Base-by-base conservation (phyloP, 2,888 invertebrate genomes). In the Noctua pronuba region DNA sequence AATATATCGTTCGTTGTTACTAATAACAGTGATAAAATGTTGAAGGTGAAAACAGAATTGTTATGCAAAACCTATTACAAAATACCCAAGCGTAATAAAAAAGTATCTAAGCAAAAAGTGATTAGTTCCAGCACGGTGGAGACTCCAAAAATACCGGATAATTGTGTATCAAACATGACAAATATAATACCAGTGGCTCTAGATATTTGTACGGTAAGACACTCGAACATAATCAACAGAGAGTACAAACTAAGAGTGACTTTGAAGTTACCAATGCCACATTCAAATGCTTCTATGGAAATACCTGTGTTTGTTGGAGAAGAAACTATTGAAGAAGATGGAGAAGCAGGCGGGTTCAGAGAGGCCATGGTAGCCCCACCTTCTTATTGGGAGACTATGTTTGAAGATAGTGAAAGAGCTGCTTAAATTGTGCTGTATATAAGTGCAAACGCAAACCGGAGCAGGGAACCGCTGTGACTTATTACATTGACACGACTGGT, bases 271-370 rank as follows among this genome's bases (percentile, higher is more conserved):
- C 85, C 85, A 18, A 1, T 85, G 3, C 82, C 82, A 7, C 79
- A 82, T 68, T 11, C 64, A 16, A 85, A 85, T 73, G 68, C 64
- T 4, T 77, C 55, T 21, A 38, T 77, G 16, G 68, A 85, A 46
- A 65, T 85, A 18, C 82, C 85, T 18, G 55, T 85, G 6, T 82
- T 75, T 55, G 58, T 85, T 16, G 85, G 85, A 13, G 77, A 85
- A 18, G 77, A 85, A 68, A 60, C 13, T 38, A 6, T 49, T 55
- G 46, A 18, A 44, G 38, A 11, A n/a, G 44, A 1, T 24, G 18
- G 13, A n/a, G 79, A 31, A 28, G n/a, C 1, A 6, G 49, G 13
- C 24, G n/a, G 18, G 8, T 2, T 21, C 2, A 31, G 5, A 21
- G 49, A n/a, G 2, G 7, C 24, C 0, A 16, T 66, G 3, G 65